Evolutionary conservation across 2,888 invertebrate species (phyloP).

Genomic region (Meta bourneti): DNA sequence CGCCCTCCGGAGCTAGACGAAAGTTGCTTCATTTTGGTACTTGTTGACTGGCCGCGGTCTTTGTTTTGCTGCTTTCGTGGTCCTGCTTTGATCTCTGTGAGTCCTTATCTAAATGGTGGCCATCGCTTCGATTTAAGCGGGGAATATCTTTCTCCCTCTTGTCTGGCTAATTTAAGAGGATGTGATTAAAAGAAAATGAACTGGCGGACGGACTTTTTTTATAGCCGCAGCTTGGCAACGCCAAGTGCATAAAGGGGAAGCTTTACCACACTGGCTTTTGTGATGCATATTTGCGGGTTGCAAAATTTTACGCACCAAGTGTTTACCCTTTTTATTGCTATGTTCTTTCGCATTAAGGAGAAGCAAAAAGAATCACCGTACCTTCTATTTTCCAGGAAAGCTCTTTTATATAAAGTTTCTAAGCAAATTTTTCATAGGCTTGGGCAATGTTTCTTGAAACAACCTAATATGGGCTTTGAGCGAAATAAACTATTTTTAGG

Average conservation of each 20-base stretch:
- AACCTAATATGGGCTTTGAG: neutral
- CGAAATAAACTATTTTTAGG: neutral
- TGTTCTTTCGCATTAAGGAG: neutral
- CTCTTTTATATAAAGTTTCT: neutral
- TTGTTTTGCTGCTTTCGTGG: constrained; percentile 1
- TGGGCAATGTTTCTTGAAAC: neutral
- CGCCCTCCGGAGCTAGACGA: constrained; percentile 45
- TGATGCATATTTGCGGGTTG: neutral
- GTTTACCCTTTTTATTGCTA: neutral
- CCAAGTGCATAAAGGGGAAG: neutral
- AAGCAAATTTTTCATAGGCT: neutral
- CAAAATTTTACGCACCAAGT: neutral
- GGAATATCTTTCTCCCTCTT: constrained; percentile 51
- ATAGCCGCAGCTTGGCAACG: constrained; percentile 2
- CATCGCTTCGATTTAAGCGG: constrained; percentile 36
- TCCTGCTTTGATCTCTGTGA: constrained; percentile 30
- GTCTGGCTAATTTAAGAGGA: constrained; percentile 59
- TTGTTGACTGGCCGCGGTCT: constrained; percentile 60
- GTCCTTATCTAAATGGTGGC: constrained; percentile 72
- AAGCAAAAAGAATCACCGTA: neutral
- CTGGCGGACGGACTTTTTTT: constrained; percentile 17
- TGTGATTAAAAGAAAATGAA: constrained; percentile 30
- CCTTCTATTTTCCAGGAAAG: neutral
- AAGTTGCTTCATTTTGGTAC: constrained; percentile 58
- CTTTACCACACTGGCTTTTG: neutral